A percentile compares a stretch with the other conserved stretches of the same genome.
These are phyloP conservation scores for Rousettus madagascariensis DNA, from an alignment of 2,797 vertebrate species.

Conservation along the genomic window DNA sequence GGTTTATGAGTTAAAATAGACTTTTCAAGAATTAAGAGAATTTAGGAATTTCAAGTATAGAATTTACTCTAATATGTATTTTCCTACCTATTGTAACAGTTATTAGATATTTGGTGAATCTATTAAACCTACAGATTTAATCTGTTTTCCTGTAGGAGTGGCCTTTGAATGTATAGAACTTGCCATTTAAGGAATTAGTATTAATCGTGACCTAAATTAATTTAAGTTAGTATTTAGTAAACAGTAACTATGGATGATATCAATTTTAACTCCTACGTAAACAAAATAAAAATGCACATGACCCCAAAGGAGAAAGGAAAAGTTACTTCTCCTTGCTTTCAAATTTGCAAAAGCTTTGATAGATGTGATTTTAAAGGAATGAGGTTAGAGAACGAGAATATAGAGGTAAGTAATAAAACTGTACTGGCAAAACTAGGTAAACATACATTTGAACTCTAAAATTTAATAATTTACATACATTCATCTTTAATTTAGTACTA, in stretches of 20 bases:
- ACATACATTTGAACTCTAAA: not conserved
- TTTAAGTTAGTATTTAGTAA: constrained; percentile 27
- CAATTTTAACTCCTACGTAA: not conserved
- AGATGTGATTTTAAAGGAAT: not conserved
- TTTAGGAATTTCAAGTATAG: not conserved
- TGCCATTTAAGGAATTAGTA: not conserved
- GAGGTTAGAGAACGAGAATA: not conserved
- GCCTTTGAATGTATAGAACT: not conserved
- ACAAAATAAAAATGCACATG: not conserved
- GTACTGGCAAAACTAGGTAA: not conserved
- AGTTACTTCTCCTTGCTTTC: not conserved
- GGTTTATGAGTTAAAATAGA: not conserved
- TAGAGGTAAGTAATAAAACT: not conserved
- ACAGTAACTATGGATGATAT: not conserved
- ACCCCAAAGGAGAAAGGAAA: not conserved
- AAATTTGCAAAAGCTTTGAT: constrained; percentile 39
- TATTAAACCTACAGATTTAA: not conserved
- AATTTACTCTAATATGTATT: not conserved
- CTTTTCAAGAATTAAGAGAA: constrained; percentile 1
- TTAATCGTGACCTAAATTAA: constrained; percentile 24
- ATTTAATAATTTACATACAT: not conserved
- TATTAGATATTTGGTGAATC: not conserved
- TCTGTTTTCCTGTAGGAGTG: not conserved
- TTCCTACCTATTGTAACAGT: not conserved
- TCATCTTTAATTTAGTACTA: not conserved